Conservation (phyloP, 2,888 invertebrate species). For the Dynastes hyllus region DNA sequence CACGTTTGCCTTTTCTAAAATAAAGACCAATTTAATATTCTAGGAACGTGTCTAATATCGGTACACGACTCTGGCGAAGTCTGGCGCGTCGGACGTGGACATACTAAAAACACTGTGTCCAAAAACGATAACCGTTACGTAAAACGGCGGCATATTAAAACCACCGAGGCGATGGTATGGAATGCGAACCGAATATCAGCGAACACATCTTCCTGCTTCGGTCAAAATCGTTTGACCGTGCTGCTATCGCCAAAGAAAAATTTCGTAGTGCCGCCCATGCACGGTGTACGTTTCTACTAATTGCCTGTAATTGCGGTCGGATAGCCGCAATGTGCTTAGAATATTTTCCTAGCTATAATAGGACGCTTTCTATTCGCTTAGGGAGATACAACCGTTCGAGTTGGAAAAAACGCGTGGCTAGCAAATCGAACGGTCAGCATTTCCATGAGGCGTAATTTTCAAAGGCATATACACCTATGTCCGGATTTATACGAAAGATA, state of each 20-base stretch:
- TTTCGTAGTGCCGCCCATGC: conserved; percentile 28
- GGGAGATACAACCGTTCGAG: background rate
- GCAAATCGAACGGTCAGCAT: too few relatives aligned
- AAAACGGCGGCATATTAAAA: conserved; percentile 19
- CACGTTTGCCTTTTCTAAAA: too few relatives aligned
- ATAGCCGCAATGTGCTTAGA: conserved; percentile 16
- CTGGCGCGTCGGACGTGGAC: background rate
- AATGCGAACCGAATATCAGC: background rate
- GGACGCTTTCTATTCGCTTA: conserved; percentile 22
- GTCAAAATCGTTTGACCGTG: background rate
- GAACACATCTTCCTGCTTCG: background rate
- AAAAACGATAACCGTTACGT: background rate
- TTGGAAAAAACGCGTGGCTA: too few relatives aligned
- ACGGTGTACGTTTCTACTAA: conserved; percentile 12
- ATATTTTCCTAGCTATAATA: conserved; percentile 8
- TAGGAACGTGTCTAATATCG: background rate
- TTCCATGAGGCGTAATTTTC: too few relatives aligned
- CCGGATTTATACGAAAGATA: too few relatives aligned
- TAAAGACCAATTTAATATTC: background rate
- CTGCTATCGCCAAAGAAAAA: conserved; percentile 21
- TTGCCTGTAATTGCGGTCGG: conserved; percentile 31
- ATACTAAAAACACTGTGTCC: conserved; percentile 13
- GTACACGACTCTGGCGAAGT: background rate
- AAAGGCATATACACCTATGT: too few relatives aligned
- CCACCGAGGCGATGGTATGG: background rate